These are phyloP conservation scores for Philaethria dido DNA, from an alignment of 2,888 invertebrate genomes.

Conservation along the genomic window DNA sequence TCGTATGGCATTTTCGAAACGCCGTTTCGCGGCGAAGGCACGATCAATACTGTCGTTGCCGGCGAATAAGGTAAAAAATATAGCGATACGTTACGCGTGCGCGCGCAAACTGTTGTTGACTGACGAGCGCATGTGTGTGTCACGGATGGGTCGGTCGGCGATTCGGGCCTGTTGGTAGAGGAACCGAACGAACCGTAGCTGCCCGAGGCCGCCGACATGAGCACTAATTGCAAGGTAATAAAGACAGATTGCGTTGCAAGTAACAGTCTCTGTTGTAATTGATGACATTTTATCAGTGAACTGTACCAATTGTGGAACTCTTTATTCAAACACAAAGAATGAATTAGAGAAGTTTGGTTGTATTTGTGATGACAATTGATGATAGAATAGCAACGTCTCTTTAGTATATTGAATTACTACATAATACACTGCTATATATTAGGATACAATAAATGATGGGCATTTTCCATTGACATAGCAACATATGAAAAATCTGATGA, in stretches of 20 bases:
- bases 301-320: slow-evolving; percentile 21
- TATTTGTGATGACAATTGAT: background rate
- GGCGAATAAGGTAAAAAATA: slow-evolving; percentile 72
- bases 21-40: slow-evolving; percentile 69
- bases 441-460: too few relatives aligned
- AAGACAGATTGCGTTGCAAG: slow-evolving; percentile 33
- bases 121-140: slow-evolving; percentile 69
- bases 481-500: too few relatives aligned
- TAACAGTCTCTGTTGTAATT: slow-evolving; percentile 29
- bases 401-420: background rate
- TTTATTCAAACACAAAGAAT: slow-evolving; percentile 15
- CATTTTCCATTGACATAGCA: too few relatives aligned
- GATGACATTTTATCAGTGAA: slow-evolving; percentile 31
- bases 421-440: too few relatives aligned
- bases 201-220: slow-evolving; percentile 45
- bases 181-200: slow-evolving; percentile 46
- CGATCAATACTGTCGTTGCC: slow-evolving; percentile 77
- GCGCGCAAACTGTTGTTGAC: slow-evolving; percentile 78
- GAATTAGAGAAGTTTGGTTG: background rate
- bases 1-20: slow-evolving; percentile 67
- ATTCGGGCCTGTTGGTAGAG: slow-evolving; percentile 44
- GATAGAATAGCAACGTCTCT: background rate
- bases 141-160: slow-evolving; percentile 52
- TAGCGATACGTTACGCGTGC: slow-evolving; percentile 66
- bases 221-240: slow-evolving; percentile 44